phyloP scores from a whole-genome alignment of 2,888 invertebrate genomes.

The Hoplodrina blanda region DNA sequence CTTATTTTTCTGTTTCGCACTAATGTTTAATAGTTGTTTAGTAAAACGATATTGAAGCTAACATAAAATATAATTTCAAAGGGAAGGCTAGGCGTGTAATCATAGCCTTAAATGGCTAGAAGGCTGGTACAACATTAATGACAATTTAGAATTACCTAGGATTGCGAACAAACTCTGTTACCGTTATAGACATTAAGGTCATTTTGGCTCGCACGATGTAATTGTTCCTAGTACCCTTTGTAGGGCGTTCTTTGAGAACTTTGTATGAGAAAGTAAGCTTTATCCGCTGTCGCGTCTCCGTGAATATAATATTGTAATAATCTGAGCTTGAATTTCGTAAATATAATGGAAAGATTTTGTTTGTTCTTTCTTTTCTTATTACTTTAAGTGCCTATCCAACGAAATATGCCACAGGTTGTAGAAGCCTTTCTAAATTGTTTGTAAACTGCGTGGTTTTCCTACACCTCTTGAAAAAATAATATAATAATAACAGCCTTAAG shows the following conservation, averaged over 20 bases:
- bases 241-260: slow-evolving; percentile 6
- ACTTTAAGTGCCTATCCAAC: background rate
- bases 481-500: too few species aligned
- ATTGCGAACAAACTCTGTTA: slow-evolving; percentile 37
- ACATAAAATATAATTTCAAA: slow-evolving; percentile 12
- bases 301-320: slow-evolving; percentile 23
- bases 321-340: slow-evolving; percentile 6
- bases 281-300: background rate
- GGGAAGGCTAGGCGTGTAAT: slow-evolving; percentile 13
- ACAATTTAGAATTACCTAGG: slow-evolving; percentile 37
- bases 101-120: slow-evolving; percentile 22
- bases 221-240: slow-evolving; percentile 39
- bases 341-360: background rate
- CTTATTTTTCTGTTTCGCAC: background rate
- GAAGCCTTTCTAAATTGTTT: background rate
- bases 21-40: background rate
- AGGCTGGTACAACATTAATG: slow-evolving; percentile 35
- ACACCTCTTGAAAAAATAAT: background rate
- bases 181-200: slow-evolving; percentile 49
- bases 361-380: background rate
- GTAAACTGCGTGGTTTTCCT: background rate
- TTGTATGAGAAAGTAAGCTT: slow-evolving; percentile 26
- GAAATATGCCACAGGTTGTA: background rate
- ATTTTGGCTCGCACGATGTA: slow-evolving; percentile 62
- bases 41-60: background rate